Evolutionary conservation across 2,797 vertebrate species (phyloP).

Genomic region (Spinus pinus): DNA sequence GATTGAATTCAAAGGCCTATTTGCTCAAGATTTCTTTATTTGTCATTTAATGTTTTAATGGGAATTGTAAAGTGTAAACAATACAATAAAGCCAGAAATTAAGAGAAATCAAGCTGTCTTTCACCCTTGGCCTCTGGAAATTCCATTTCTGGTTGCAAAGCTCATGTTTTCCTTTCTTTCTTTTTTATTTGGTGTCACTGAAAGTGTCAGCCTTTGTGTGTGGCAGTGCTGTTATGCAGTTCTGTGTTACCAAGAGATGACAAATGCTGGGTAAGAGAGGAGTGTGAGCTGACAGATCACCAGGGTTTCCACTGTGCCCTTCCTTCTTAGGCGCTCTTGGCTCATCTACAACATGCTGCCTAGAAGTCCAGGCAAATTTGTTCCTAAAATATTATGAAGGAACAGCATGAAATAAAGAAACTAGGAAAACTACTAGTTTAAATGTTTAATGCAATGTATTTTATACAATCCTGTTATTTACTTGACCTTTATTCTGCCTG

Average conservation of each 20-base stretch:
- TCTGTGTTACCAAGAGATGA: background rate
- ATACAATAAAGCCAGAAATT: background rate
- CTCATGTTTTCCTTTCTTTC: background rate
- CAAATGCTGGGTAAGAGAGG: background rate
- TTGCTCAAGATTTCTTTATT: background rate
- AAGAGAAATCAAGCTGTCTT: background rate
- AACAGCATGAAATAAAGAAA: background rate
- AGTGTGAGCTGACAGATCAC: background rate
- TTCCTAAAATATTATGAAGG: background rate
- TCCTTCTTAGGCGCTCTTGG: background rate
- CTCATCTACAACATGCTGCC: background rate
- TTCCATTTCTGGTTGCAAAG: background rate
- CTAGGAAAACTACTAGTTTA: background rate
- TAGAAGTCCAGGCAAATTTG: background rate
- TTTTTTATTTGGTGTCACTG: background rate
- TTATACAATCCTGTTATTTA: conserved; percentile 13
- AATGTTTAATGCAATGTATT: conserved; percentile 11
- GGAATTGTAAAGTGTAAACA: background rate
- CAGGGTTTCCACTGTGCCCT: background rate
- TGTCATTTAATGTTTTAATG: background rate
- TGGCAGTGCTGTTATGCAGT: background rate
- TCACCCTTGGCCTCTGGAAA: background rate
- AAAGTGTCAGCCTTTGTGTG: background rate
- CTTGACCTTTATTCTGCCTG: conserved; percentile 30
- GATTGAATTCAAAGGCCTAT: background rate